Evolutionary conservation across 1,140 invertebrate genomes (phyloP), one percentile per base, ranked within the genome.

Genomic region (Camponotus floridanus): DNA sequence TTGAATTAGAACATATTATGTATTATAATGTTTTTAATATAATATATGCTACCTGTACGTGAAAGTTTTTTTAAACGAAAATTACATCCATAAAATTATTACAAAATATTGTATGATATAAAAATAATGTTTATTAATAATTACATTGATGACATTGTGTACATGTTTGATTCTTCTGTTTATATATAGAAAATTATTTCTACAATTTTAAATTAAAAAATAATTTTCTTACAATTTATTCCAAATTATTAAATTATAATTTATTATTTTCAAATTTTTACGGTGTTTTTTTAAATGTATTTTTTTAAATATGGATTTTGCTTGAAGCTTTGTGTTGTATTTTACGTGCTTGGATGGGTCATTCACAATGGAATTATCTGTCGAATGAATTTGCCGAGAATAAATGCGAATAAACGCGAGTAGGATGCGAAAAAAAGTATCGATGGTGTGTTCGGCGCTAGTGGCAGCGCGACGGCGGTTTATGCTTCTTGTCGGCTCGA

Each of bases 401-500:
- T 9, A 21, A 57, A 15, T 8, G n/a, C n/a, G n/a, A 73, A 65
- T 65, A 65, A 65, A 39, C 7, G n/a, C 2, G 9, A n/a, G 59
- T 57, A n/a, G 36, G 36, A 61, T 33, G 45, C 0, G 26, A 26
- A 42, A 78, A 78, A 36, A 48, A 78, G 18, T 73, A 39, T 74
- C 79, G 26, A 39, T 18, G 18, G 26, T 48, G 55, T 31, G 64
- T 59, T 71, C 65, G 51, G 48, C 36, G 33, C 1, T 71, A 57
- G 48, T 21, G 39, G 42, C 76, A 55, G 45, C 31, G 61, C 65
- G 65, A 59, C 79, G 67, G 68, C 51, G 64, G 81, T 85, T 87
- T 83, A 62, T 62, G 18, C 26, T 83, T 87, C 86, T 71, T 80
- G 74, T 31, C 39, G 55, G 45, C 70, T 45, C n/a, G 86, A 62